A percentile compares a stretch with the other conserved stretches of the same genome.
These are phyloP conservation scores for Chrosomus eos DNA, from an alignment of 2,797 vertebrate genomes.

Conservation along the genomic window DNA sequence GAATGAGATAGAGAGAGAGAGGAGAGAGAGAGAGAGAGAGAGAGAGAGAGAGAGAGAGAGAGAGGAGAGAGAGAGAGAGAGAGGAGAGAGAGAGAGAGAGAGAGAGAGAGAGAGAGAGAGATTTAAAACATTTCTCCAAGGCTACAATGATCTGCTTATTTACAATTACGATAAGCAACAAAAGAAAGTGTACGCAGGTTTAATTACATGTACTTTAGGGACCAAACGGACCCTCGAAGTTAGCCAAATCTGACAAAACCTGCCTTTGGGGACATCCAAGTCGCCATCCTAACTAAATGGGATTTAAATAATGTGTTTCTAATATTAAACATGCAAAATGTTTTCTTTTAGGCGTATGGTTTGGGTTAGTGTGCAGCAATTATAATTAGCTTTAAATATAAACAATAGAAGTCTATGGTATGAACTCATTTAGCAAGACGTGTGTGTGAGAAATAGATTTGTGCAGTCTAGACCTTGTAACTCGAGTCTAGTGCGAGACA, in stretches of 20 bases:
- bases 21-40: neutral
- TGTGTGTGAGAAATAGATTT: constrained; percentile 20
- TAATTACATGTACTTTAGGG: constrained; percentile 9
- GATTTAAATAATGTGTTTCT: constrained; percentile 19
- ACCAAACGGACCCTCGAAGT: neutral
- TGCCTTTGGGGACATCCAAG: constrained; percentile 10
- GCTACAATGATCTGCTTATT: constrained; percentile 2
- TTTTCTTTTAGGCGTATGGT: constrained; percentile 4
- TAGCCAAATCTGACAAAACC: neutral
- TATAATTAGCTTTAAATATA: constrained; percentile 25
- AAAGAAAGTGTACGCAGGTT: constrained; percentile 3
- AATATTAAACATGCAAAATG: constrained; percentile 17
- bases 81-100: neutral
- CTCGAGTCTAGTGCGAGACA: constrained; percentile 51
- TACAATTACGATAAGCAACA: neutral
- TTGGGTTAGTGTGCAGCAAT: constrained; percentile 2
- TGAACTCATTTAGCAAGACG: constrained; percentile 13
- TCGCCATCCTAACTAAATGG: neutral
- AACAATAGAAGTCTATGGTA: constrained; percentile 17
- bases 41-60: too few species aligned
- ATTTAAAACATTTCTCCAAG: constrained; percentile 18
- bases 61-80: neutral
- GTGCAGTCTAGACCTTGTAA: constrained; percentile 55
- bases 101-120: neutral
- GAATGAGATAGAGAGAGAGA: neutral